These are phyloP conservation scores for Morus bassanus DNA, from an alignment of 2,797 vertebrate species.

Conservation along the genomic window DNA sequence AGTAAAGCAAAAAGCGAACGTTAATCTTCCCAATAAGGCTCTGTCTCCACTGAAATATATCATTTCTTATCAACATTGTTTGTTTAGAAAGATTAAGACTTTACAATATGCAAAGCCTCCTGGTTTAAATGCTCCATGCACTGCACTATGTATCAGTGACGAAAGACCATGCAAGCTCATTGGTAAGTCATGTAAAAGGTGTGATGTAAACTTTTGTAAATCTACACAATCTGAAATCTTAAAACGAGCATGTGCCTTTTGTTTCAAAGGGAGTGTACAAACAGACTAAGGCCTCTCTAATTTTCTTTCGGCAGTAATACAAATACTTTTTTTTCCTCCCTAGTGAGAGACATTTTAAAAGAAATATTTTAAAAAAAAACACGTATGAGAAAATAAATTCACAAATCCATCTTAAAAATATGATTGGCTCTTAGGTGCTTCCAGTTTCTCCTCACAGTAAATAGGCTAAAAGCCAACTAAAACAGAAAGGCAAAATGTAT, in stretches of 20 bases:
- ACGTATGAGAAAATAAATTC: background rate
- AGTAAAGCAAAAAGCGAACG: background rate
- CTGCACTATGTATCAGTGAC: background rate
- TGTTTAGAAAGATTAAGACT: conserved; percentile 37
- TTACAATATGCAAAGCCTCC: background rate
- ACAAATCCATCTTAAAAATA: background rate
- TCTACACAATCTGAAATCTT: background rate
- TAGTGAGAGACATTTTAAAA: background rate
- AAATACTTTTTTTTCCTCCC: background rate
- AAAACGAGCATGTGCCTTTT: background rate
- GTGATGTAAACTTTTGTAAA: background rate
- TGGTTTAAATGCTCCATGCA: conserved; percentile 2
- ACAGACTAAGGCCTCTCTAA: background rate
- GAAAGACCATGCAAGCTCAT: background rate
- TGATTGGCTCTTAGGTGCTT: background rate
- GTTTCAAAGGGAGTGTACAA: background rate
- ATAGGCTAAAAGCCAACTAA: background rate
- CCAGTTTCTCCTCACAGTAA: background rate
- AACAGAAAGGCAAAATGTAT: background rate
- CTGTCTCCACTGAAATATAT: conserved; percentile 29
- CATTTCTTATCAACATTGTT: conserved; percentile 19
- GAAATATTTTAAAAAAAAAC: background rate
- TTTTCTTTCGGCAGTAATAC: background rate
- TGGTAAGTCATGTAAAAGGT: background rate
- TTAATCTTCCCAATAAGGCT: conserved; percentile 2